A percentile compares a stretch with the other conserved stretches of the same genome.
Evolutionary conservation across 2,113 vertebrate species (phyloP).

Genomic region (Pleuronectes platessa): DNA sequence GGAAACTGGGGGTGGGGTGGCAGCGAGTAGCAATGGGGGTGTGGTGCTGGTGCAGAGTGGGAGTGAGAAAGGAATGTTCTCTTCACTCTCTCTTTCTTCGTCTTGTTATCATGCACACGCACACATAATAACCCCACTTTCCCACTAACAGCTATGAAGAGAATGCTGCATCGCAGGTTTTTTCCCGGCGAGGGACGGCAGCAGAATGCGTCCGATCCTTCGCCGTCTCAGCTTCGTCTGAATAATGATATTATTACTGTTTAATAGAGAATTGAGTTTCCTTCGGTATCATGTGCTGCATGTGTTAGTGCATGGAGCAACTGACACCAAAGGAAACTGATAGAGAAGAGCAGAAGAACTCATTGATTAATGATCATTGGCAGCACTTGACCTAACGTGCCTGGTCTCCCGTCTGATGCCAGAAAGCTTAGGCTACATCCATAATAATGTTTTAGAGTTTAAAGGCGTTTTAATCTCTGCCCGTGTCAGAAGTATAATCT

Average conservation of each 20-base stretch:
- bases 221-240: background rate
- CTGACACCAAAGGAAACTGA: background rate
- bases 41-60: constrained; percentile 77
- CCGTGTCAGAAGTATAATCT: too few species aligned
- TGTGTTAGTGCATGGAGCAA: background rate
- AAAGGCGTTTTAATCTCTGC: too few species aligned
- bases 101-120: constrained; percentile 68
- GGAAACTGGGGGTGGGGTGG: constrained; percentile 94
- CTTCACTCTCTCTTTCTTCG: constrained; percentile 69
- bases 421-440: too few species aligned
- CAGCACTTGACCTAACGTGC: too few species aligned
- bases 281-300: background rate
- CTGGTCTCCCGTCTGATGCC: too few species aligned
- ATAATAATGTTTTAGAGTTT: too few species aligned
- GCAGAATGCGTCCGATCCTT: constrained; percentile 27
- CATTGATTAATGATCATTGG: constrained; percentile 18
- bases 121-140: constrained; percentile 69
- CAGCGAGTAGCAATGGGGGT: constrained; percentile 79
- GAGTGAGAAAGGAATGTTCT: constrained; percentile 93
- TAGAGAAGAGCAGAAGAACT: constrained; percentile 8
- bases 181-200: background rate
- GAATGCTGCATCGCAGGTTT: constrained; percentile 61
- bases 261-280: background rate
- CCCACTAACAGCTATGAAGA: constrained; percentile 67
- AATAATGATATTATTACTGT: background rate